Evolutionary conservation across 2,113 vertebrate genomes (phyloP).

Genomic region (Copsychus sechellarum): DNA sequence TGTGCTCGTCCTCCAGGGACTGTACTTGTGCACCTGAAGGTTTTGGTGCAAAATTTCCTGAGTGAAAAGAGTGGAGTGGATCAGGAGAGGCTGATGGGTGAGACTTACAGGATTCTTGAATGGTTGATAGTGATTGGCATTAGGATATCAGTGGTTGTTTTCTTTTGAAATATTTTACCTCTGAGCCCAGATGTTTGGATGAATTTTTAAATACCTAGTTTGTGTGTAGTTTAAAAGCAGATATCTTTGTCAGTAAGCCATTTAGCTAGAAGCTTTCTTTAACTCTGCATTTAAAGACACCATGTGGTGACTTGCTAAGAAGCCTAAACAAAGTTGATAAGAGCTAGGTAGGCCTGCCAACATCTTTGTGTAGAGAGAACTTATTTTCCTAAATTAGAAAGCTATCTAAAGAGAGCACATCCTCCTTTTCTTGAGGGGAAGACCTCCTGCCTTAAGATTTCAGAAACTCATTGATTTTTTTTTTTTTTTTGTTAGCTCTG

Average conservation of each 20-base stretch:
- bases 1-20: not conserved
- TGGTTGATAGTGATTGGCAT: not conserved
- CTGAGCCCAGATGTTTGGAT: not conserved
- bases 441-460: not conserved
- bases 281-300: not conserved
- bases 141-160: not conserved
- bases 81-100: not conserved
- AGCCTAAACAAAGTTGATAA: not conserved
- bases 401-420: not conserved
- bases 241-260: not conserved
- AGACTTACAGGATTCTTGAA: not conserved
- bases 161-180: not conserved
- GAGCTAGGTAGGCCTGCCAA: not conserved
- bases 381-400: not conserved
- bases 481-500: not conserved
- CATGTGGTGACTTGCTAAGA: not conserved
- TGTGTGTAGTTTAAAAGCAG: not conserved
- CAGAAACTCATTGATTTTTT: not conserved
- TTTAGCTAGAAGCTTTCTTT: conserved; percentile 6
- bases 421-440: not conserved
- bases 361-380: not conserved
- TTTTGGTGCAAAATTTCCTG: not conserved
- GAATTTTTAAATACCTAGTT: not conserved
- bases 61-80: not conserved
- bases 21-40: not conserved